phyloP scores from a whole-genome alignment of 2,888 invertebrate species.

The Euplagia quadripunctaria region DNA sequence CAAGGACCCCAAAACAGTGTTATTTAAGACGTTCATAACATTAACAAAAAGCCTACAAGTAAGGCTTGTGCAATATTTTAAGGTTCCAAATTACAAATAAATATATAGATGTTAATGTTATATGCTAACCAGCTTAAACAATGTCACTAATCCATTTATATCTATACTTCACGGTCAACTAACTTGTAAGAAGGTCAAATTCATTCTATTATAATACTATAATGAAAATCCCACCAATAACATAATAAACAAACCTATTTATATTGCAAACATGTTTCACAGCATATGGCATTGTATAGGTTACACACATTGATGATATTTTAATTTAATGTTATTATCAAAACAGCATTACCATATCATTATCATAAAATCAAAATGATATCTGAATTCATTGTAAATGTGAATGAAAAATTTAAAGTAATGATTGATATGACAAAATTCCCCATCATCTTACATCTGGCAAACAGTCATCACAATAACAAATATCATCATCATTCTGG shows the following conservation, averaged over 20 bases:
- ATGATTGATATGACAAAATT: slow-evolving; percentile 44
- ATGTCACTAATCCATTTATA: slow-evolving; percentile 17
- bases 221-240: slow-evolving; percentile 28
- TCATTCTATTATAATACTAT: slow-evolving; percentile 22
- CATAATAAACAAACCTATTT: slow-evolving; percentile 31
- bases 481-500: slow-evolving; percentile 89
- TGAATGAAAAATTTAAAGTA: slow-evolving; percentile 21
- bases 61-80: neutral
- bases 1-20: neutral
- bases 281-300: slow-evolving; percentile 24
- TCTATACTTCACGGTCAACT: slow-evolving; percentile 12
- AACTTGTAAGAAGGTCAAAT: slow-evolving; percentile 22
- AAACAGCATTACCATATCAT: slow-evolving; percentile 30
- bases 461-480: slow-evolving; percentile 93
- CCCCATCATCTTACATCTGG: slow-evolving; percentile 80
- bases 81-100: neutral
- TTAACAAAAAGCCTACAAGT: neutral
- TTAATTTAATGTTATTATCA: slow-evolving; percentile 25
- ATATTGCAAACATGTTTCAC: slow-evolving; percentile 25
- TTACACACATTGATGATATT: slow-evolving; percentile 33
- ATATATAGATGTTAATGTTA: neutral
- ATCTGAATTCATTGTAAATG: slow-evolving; percentile 30
- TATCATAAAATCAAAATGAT: slow-evolving; percentile 27
- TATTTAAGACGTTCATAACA: neutral
- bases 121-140: slow-evolving; percentile 7